Base-by-base conservation (phyloP, 2,797 vertebrate species). In the Enteromius viviparus region DNA sequence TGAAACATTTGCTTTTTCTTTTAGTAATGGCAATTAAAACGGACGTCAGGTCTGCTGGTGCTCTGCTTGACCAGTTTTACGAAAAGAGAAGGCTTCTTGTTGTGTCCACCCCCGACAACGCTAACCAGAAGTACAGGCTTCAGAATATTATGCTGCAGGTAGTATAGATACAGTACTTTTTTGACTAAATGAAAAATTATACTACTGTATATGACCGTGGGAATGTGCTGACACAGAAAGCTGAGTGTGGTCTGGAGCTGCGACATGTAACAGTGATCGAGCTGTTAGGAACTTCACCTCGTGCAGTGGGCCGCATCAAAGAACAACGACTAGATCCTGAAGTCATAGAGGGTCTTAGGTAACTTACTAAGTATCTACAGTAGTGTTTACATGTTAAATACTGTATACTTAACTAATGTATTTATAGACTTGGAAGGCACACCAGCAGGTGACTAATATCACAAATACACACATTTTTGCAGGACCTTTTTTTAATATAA, bases 101-200 rank as follows among this genome's bases (percentile, higher is more conserved):
- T 71, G 19, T 99, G 88, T 99, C 97, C 0, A 94, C 97, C 4
- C 98, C 97, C 0, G 94, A 96, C 87, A 87, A 94, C 3, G 93
- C 95, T 0, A 94, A 98, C 88, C 88, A 92, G 4, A 95, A 97
- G 89, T 99, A 98, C 91, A 96, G 96, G 86, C 91, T 97, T 90
- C 98, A 99, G 92, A 96, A 96, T 81, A 84, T 95, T 83, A 98
- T 98, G 95, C 91, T 97, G 84, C 97, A 99, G 94, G 98, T 98
- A 84, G 91, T 91, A 21, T 6, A 14, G 2, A 66, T 70, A 14
- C 3, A n/a, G 19, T 62, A 23, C 14, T 32, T 62, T 37, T 32
- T 62, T 37, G n/a, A n/a, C 42, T 55, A 34, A 0, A 62, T 42
- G 34, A 23, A 3, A 53, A 6, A 66, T 62, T 6, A 34, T 53